A percentile compares a stretch with the other conserved stretches of the same genome.
Conservation (phyloP, 1,140 invertebrate genomes). For the Saxidomus purpurata region DNA sequence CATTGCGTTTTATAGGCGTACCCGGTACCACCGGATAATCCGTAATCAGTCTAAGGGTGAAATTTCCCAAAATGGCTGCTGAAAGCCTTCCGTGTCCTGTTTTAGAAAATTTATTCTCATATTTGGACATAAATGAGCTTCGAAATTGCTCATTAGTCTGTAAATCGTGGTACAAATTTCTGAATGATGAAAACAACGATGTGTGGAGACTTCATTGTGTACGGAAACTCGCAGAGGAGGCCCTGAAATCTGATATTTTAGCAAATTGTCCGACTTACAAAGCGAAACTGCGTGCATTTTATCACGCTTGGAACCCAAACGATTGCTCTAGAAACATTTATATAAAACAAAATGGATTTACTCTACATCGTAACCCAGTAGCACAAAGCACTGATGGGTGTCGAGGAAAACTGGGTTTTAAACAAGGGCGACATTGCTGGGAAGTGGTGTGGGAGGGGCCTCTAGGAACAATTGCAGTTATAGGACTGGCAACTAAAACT, state of each 20-base stretch:
- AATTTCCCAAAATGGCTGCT: slow-evolving; percentile 77
- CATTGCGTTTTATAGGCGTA: not conserved
- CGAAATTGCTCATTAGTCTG: slow-evolving; percentile 96
- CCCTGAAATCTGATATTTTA: slow-evolving; percentile 96
- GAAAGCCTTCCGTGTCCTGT: slow-evolving; percentile 91
- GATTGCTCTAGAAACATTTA: slow-evolving; percentile 99
- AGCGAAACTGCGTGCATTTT: slow-evolving; percentile 97
- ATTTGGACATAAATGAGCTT: slow-evolving; percentile 94
- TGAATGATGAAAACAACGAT: slow-evolving; percentile 98
- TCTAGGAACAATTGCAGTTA: slow-evolving; percentile 89
- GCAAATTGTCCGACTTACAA: slow-evolving; percentile 96
- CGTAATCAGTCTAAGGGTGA: slow-evolving; percentile 27
- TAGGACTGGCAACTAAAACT: slow-evolving; percentile 96
- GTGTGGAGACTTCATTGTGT: slow-evolving; percentile 97
- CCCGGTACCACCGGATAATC: not conserved
- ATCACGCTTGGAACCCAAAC: slow-evolving; percentile 98
- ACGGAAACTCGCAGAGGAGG: slow-evolving; percentile 95
- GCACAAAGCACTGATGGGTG: slow-evolving; percentile 99
- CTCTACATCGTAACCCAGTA: slow-evolving; percentile 98
- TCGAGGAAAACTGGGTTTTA: slow-evolving; percentile 97
- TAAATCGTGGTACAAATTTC: slow-evolving; percentile 96
- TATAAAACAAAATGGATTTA: slow-evolving; percentile 98
- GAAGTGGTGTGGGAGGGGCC: slow-evolving; percentile 99
- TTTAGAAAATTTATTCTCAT: slow-evolving; percentile 97
- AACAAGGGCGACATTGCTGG: slow-evolving; percentile 98